Evolutionary conservation across 2,888 invertebrate genomes (phyloP).

Genomic region (Dasypolia templi): DNA sequence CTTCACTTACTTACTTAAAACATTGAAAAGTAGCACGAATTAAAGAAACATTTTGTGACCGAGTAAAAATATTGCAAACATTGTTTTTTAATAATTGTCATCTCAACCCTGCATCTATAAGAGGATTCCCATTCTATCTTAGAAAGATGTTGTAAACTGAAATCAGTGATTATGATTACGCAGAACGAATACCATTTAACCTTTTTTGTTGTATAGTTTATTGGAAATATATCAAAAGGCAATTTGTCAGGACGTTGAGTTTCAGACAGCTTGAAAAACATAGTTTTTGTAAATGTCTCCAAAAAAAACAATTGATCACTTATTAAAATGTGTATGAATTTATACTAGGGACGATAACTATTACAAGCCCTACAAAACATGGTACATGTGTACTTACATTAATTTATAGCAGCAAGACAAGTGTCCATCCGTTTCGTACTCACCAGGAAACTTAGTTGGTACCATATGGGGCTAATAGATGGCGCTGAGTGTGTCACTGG

Average conservation of each 20-base stretch:
- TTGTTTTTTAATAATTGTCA: background rate
- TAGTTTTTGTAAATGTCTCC: background rate
- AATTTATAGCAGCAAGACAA: background rate
- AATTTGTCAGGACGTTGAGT: background rate
- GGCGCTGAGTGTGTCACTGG: slow-evolving; percentile 26
- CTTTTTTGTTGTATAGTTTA: no score
- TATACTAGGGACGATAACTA: no score
- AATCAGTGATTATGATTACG: no score
- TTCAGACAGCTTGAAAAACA: background rate
- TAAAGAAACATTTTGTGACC: background rate
- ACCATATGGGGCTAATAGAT: slow-evolving; percentile 13
- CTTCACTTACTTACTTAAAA: background rate
- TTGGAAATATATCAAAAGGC: no score
- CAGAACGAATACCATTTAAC: background rate
- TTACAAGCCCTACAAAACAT: no score
- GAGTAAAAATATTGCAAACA: background rate
- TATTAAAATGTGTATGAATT: no score
- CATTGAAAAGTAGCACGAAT: background rate
- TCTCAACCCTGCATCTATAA: no score
- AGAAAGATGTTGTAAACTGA: no score
- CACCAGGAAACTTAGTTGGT: slow-evolving; percentile 1
- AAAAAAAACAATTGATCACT: background rate
- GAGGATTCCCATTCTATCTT: no score
- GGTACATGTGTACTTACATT: background rate
- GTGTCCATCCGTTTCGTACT: background rate